Base-by-base conservation (phyloP, 2,113 vertebrate species). In the Prunella himalayana region DNA sequence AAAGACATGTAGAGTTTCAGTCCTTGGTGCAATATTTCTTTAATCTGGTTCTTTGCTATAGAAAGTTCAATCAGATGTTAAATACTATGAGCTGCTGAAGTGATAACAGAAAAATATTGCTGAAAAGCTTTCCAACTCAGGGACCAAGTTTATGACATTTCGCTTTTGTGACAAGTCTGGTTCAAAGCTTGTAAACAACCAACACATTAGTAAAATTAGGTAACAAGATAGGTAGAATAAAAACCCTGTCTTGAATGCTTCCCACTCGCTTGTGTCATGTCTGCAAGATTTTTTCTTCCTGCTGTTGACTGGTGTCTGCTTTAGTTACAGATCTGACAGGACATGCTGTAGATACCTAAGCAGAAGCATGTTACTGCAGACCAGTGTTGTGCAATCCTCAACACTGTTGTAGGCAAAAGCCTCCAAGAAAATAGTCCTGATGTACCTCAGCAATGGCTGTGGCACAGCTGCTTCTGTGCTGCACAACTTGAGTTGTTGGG, bases 61-160 rank as follows among this genome's bases (percentile, higher is more conserved):
- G 64, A 82, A 94, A 93, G 39, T 90, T 96, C 81, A 91, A 86
- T 95, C 78, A 92, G 94, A 96, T 28, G 9, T 97, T 97, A 96
- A 96, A 78, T 95, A 50, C 49, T 76, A 78, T 61, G 63, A 97
- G 35, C 75, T 84, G 86, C 73, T 83, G 28, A 64, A 85, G 60
- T 83, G 89, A 89, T 93, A 97, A 90, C 30, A 77, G 83, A 91
- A 19, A 81, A 86, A 82, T 51, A 76, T 25, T 87, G 51, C 69
- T 79, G 68, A 97, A 96, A 97, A 95, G 19, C 37, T 92, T 97
- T 88, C 76, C 54, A 95, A 63, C 22, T 66, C 18, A 23, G 41
- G 75, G 89, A 95, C 63, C 39, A 86, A 94, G 24, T 66, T 92
- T 86, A 81, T 75, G 47, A 69, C 0, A 0, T 86, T 83, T 82